Base-by-base conservation (phyloP, 2,888 invertebrate species). In the Nycteola revayana region DNA sequence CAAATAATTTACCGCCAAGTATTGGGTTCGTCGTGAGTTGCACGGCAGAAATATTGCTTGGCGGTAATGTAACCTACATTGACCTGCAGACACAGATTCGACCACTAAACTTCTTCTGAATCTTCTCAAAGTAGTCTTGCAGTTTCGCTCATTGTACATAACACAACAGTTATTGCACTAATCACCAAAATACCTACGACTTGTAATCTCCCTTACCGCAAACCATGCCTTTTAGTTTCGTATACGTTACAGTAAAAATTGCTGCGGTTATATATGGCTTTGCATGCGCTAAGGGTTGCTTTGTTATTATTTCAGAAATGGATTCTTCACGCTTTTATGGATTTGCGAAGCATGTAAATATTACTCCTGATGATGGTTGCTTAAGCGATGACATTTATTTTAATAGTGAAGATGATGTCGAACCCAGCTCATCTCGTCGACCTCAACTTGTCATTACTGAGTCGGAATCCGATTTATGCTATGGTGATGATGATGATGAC, bases 171-270 rank as follows among this genome's bases (percentile, higher is more conserved):
- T n/a, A n/a, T n/a, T n/a, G n/a, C n/a, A n/a, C n/a, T n/a, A n/a
- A n/a, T n/a, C n/a, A n/a, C n/a, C n/a, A n/a, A n/a, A n/a, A n/a
- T n/a, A n/a, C n/a, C n/a, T n/a, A n/a, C n/a, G n/a, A n/a, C n/a
- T n/a, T n/a, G n/a, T n/a, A n/a, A n/a, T n/a, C n/a, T n/a, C n/a
- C 36, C 36, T 25, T 25, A 20, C n/a, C n/a, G n/a, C n/a, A n/a
- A n/a, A n/a, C n/a, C n/a, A n/a, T n/a, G n/a, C n/a, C n/a, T n/a
- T 36, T 26, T 41, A 32, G 32, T 27, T 32, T 41, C 29, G 31
- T 33, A 41, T 36, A 36, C 32, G 22, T 35, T 40, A 11, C 9
- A 6, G 27, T 9, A 5, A 30, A 8, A 10, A 9, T 9, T 5
- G 11, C 6, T 10, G 7, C 6, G 6, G 27, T 30, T 31, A 32